These are phyloP conservation scores for Rafetus swinhoei DNA, from an alignment of 2,113 vertebrate genomes.

Conservation along the genomic window DNA sequence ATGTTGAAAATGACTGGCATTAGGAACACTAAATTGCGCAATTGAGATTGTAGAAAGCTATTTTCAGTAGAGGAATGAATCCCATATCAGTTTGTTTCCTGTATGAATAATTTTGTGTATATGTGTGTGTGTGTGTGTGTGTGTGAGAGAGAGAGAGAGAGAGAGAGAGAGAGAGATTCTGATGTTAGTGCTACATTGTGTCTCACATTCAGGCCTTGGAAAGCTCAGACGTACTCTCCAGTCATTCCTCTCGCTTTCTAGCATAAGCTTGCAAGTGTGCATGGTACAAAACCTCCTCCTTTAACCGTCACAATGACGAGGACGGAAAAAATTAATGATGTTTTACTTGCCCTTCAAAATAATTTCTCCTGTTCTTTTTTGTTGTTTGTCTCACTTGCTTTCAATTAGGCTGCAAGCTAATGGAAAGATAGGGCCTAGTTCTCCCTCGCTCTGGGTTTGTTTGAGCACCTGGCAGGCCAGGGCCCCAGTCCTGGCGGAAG, in stretches of 20 bases:
- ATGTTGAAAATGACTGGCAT: accelerated
- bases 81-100: accelerated
- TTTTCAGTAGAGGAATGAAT: not conserved
- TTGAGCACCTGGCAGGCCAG: not conserved
- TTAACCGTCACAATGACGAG: not conserved
- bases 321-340: not conserved
- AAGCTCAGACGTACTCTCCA: not conserved
- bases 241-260: not conserved
- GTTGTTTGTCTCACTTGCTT: not conserved
- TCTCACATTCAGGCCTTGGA: accelerated
- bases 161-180: not conserved
- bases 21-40: accelerated
- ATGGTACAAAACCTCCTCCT: not conserved
- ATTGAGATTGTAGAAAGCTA: accelerated
- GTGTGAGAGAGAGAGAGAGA: not conserved
- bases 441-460: not conserved
- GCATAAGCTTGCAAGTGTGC: not conserved
- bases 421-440: not conserved
- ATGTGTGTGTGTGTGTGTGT: accelerated
- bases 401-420: not conserved
- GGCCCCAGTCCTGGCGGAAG: not conserved
- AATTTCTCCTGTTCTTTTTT: not conserved
- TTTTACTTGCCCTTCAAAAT: not conserved
- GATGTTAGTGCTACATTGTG: accelerated
- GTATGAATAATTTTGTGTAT: accelerated